Evolutionary conservation across 2,113 vertebrate species (phyloP).

Genomic region (Aldabrachelys gigantea): DNA sequence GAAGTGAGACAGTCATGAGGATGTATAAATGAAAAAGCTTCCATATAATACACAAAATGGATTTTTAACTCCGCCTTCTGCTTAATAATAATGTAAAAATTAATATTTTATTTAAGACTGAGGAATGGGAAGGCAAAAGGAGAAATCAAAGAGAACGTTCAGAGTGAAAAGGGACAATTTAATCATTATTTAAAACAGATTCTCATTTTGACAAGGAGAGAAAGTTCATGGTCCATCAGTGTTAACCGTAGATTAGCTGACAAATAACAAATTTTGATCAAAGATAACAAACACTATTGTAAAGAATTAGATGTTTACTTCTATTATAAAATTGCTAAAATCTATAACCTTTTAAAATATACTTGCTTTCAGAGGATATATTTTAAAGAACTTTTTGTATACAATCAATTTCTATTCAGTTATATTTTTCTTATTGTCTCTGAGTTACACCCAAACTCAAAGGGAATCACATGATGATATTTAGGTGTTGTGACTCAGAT

Average conservation of each 20-base stretch:
- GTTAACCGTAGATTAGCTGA: conserved; percentile 34
- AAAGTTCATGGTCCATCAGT: neutral
- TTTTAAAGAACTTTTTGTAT: neutral
- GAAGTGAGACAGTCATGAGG: neutral
- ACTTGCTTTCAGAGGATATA: neutral
- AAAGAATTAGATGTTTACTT: neutral
- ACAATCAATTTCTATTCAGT: neutral
- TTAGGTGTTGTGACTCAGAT: neutral
- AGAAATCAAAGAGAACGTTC: neutral
- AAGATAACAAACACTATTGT: neutral
- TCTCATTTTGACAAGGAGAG: conserved; percentile 23
- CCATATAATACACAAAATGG: neutral
- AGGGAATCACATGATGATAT: neutral
- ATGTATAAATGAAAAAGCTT: conserved; percentile 28
- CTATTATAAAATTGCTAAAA: neutral
- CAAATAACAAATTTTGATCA: conserved; percentile 42
- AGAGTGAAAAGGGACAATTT: conserved; percentile 35
- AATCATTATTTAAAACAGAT: conserved; percentile 45
- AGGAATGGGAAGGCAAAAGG: conserved; percentile 9
- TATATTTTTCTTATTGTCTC: neutral
- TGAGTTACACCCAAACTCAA: neutral
- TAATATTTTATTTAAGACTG: neutral
- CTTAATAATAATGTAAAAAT: conserved; percentile 48
- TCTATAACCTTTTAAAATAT: neutral
- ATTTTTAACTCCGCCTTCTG: neutral